phyloP scores from a whole-genome alignment of 2,888 invertebrate species.

The Hanleya hanleyi region DNA sequence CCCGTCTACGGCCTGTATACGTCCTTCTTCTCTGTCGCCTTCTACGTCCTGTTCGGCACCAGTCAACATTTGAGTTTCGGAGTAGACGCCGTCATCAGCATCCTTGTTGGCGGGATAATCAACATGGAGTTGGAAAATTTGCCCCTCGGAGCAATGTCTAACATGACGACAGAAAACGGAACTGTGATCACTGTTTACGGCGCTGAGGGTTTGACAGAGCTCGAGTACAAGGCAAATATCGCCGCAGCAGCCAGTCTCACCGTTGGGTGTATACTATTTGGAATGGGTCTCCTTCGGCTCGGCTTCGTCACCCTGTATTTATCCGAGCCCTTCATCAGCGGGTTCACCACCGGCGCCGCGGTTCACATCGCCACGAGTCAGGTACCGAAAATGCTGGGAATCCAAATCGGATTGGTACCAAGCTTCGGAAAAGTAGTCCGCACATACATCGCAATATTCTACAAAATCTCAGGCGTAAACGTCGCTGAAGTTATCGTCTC shows the following conservation, averaged over 20 bases:
- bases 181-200: not conserved
- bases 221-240: not conserved
- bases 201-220: not conserved
- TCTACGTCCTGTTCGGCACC: conserved; percentile 66
- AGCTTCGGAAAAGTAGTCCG: conserved; percentile 48
- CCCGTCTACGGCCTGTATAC: conserved; percentile 66
- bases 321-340: conserved; percentile 55
- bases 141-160: not conserved
- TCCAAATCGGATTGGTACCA: conserved; percentile 37
- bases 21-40: conserved; percentile 63
- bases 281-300: conserved; percentile 46
- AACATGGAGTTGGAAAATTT: conserved; percentile 52
- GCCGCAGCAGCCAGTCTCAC: not conserved
- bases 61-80: conserved; percentile 67
- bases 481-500: conserved; percentile 81
- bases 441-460: conserved; percentile 78
- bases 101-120: conserved; percentile 65
- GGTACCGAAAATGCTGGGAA: conserved; percentile 46
- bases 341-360: conserved; percentile 56
- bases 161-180: not conserved
- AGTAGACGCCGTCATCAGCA: conserved; percentile 66
- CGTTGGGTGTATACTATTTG: conserved; percentile 44
- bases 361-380: conserved; percentile 59
- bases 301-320: conserved; percentile 56
- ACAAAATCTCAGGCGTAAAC: conserved; percentile 78